These are phyloP conservation scores for Serinus canaria DNA, from an alignment of 2,113 vertebrate species.

Conservation along the genomic window DNA sequence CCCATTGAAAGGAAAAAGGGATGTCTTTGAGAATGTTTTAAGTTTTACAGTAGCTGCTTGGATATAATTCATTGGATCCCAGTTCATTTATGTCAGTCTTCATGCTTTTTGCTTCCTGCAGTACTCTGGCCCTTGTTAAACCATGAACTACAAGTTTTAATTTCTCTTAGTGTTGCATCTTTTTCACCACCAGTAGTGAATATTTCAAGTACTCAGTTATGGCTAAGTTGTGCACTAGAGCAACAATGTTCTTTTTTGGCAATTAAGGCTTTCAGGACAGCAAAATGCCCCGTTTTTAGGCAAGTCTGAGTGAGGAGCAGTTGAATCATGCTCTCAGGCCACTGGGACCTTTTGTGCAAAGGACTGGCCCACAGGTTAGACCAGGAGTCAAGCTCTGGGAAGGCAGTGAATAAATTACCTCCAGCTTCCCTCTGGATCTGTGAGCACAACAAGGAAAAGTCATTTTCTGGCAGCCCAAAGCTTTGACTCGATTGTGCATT, in stretches of 20 bases:
- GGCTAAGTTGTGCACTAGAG: not conserved
- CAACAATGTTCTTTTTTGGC: not conserved
- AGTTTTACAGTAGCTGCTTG: not conserved
- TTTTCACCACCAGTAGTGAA: not conserved
- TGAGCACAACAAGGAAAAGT: not conserved
- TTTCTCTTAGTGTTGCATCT: not conserved
- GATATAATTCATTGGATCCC: not conserved
- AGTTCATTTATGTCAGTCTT: not conserved
- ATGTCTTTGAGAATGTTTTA: not conserved
- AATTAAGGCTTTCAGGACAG: not conserved
- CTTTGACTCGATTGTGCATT: rapidly evolving
- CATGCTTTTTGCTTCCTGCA: not conserved
- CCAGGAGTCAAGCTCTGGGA: not conserved
- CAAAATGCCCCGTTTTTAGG: not conserved
- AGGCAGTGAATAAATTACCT: not conserved
- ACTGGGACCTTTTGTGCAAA: not conserved
- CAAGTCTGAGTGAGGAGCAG: not conserved
- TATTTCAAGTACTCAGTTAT: not conserved
- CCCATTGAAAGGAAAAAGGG: not conserved
- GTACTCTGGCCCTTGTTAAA: not conserved
- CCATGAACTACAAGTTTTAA: not conserved
- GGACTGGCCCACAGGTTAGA: not conserved
- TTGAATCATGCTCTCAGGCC: not conserved
- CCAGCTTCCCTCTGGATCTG: not conserved
- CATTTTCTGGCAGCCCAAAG: not conserved